These are phyloP conservation scores for Euzetes globulus DNA, from an alignment of 2,888 invertebrate genomes.

Conservation along the genomic window DNA sequence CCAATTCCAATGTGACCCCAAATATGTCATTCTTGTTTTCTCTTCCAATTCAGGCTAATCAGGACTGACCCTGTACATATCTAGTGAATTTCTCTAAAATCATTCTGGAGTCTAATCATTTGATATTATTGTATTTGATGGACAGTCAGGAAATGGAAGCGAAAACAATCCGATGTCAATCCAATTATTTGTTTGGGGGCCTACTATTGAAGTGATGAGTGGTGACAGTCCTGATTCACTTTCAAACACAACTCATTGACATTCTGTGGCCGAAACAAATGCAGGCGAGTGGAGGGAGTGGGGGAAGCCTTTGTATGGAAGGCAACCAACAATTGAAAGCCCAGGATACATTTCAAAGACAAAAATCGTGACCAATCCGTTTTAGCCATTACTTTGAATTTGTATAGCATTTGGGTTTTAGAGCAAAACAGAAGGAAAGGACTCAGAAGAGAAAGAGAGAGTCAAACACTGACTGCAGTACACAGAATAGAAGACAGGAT, in stretches of 20 bases:
- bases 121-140: neutral
- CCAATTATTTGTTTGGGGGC: neutral
- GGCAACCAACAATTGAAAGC: neutral
- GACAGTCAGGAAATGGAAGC: neutral
- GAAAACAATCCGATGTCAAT: neutral
- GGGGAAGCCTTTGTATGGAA: neutral
- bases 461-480: neutral
- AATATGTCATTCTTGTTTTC: too few species aligned
- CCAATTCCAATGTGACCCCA: too few species aligned
- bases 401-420: neutral
- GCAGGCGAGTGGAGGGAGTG: neutral
- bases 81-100: too few species aligned
- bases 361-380: neutral
- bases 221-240: neutral
- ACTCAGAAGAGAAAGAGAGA: neutral
- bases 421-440: neutral
- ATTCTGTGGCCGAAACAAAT: slow-evolving; percentile 3
- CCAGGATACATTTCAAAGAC: neutral
- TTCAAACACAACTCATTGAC: neutral
- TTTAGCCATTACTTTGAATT: neutral
- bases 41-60: too few species aligned
- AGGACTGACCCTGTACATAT: too few species aligned
- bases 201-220: neutral
- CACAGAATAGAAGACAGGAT: too few species aligned
- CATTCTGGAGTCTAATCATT: too few species aligned